Percentiles rank a stretch among this genome's conserved stretches.
These are phyloP conservation scores for Tinea semifulvella DNA, from an alignment of 2,888 invertebrate genomes.

Conservation along the genomic window DNA sequence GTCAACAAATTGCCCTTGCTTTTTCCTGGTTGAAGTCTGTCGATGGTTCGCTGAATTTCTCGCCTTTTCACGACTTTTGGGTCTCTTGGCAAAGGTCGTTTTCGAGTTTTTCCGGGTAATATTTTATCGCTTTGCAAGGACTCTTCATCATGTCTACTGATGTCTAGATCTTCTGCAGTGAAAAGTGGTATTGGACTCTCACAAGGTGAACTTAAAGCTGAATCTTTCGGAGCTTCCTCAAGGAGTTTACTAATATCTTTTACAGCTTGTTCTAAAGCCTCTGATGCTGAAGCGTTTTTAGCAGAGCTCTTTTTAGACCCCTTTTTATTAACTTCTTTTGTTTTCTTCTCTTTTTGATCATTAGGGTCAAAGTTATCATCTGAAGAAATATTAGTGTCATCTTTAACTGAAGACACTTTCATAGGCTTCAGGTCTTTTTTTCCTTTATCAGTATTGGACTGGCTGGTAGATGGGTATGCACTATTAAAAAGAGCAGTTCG, in stretches of 20 bases:
- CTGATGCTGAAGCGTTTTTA: conserved; percentile 66
- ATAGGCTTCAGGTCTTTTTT: conserved; percentile 22
- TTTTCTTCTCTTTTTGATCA: conserved; percentile 26
- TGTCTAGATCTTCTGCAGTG: conserved; percentile 68
- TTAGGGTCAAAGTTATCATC: conserved; percentile 28
- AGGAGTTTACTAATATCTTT: conserved; percentile 92
- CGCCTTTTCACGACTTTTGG: conserved; percentile 61
- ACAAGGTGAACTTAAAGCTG: conserved; percentile 80
- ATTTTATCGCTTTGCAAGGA: conserved; percentile 47
- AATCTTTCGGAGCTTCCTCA: conserved; percentile 82
- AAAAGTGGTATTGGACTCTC: conserved; percentile 78
- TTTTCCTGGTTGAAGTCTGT: conserved; percentile 85
- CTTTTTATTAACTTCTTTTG: conserved; percentile 38
- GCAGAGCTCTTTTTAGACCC: conserved; percentile 49
- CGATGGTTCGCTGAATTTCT: conserved; percentile 84
- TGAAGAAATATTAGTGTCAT: conserved; percentile 27
- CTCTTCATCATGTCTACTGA: conserved; percentile 53
- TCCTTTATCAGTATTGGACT: conserved; percentile 28
- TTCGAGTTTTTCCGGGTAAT: conserved; percentile 47
- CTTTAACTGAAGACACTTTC: conserved; percentile 30
- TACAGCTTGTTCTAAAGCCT: conserved; percentile 70
- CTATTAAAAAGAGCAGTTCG: conserved; percentile 41
- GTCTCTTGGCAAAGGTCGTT: conserved; percentile 52
- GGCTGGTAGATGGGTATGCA: conserved; percentile 33
- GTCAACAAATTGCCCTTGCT: conserved; percentile 86